Conservation (phyloP, 2,888 invertebrate genomes). For the Diadegma fenestrale region DNA sequence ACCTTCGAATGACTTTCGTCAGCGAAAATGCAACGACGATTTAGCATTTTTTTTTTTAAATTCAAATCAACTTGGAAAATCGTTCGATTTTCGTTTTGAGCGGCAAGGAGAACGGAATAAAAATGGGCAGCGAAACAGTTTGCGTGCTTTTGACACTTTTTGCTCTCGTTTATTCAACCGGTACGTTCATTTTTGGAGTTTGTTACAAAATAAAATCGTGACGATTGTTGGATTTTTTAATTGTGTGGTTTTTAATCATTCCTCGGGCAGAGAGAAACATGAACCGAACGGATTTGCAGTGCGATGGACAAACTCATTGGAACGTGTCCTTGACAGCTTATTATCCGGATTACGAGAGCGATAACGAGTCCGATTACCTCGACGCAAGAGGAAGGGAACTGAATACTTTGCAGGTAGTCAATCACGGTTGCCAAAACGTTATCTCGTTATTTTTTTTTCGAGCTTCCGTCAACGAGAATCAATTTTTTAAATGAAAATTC, state of each 20-base stretch:
- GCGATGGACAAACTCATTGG: conserved; percentile 83
- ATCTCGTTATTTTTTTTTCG: conserved; percentile 1
- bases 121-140: conserved; percentile 33
- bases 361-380: conserved; percentile 83
- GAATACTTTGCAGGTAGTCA: conserved; percentile 85
- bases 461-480: not conserved
- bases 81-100: not conserved
- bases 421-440: conserved; percentile 2
- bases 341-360: conserved; percentile 85
- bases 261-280: conserved; percentile 65
- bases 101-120: not conserved
- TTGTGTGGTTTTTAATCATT: not conserved
- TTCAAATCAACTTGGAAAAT: not conserved
- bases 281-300: conserved; percentile 78
- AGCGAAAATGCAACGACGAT: conserved; percentile 25
- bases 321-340: conserved; percentile 86
- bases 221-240: not conserved
- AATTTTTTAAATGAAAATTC: not conserved
- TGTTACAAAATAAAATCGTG: not conserved
- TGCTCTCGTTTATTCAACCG: conserved; percentile 41
- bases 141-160: conserved; percentile 29
- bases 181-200: conserved; percentile 48
- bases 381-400: conserved; percentile 85
- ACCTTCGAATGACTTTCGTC: not conserved
- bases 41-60: not conserved